These are phyloP conservation scores for Formica selysi DNA, from an alignment of 1,140 invertebrate genomes.

Conservation along the genomic window DNA sequence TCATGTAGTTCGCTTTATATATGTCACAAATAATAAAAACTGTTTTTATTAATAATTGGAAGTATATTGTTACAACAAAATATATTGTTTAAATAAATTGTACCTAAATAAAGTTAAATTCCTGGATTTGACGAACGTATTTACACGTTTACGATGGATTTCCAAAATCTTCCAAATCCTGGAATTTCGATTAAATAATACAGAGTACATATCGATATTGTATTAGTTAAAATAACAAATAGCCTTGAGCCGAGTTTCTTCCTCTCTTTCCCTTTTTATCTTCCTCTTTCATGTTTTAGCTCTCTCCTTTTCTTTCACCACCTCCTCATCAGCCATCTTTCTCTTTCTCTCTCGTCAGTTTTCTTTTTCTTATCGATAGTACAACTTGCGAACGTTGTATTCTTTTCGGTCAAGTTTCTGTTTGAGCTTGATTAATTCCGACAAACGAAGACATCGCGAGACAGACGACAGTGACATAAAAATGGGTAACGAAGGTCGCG, in stretches of 20 bases:
- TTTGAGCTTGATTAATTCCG: constrained; percentile 38
- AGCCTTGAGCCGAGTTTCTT: constrained; percentile 54
- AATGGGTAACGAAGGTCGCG: constrained; percentile 22
- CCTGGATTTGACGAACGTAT: not conserved
- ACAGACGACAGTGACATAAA: constrained; percentile 7
- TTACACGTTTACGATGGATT: not conserved
- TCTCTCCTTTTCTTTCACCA: not conserved
- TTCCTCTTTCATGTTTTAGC: constrained; percentile 19
- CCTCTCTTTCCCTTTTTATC: constrained; percentile 16
- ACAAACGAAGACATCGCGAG: too few relatives aligned
- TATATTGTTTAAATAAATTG: not conserved
- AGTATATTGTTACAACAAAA: not conserved
- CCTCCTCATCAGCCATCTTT: constrained; percentile 31
- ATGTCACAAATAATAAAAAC: not conserved
- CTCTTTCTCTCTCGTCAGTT: constrained; percentile 9
- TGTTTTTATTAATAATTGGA: not conserved
- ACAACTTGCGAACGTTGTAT: constrained; percentile 32
- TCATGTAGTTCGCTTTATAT: not conserved
- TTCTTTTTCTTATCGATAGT: not conserved
- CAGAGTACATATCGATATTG: constrained; percentile 1
- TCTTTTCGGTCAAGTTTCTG: not conserved
- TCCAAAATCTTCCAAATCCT: not conserved
- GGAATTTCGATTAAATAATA: constrained; percentile 25
- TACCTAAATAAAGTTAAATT: constrained; percentile 13
- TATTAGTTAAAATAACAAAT: constrained; percentile 64